Conservation (phyloP, 2,888 invertebrate species). For the Cephus sareptanus region DNA sequence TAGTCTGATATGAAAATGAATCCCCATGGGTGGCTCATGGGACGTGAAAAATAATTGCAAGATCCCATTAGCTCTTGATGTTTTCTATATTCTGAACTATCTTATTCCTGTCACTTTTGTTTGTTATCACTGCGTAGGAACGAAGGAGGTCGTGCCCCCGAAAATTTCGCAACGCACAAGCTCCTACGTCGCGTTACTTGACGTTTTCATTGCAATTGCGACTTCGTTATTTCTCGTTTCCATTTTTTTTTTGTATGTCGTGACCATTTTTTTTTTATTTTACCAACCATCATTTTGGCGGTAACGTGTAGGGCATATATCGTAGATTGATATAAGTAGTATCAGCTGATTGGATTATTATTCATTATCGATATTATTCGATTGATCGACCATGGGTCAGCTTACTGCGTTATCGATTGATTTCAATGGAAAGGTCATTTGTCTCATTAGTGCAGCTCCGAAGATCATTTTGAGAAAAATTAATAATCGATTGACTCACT, state of each 20-base stretch:
- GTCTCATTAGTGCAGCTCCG: background rate
- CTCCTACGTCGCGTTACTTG: conserved; percentile 30
- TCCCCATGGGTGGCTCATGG: background rate
- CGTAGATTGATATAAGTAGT: background rate
- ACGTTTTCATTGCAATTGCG: background rate
- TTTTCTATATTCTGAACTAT: background rate
- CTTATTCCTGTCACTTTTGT: background rate
- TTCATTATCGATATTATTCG: background rate
- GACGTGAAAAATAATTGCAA: background rate
- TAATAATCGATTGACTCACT: background rate
- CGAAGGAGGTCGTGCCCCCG: conserved; percentile 51
- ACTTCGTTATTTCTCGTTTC: background rate
- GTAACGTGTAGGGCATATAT: background rate
- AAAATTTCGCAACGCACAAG: conserved; percentile 52
- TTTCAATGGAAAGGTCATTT: background rate
- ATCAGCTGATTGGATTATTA: background rate
- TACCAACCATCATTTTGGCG: background rate
- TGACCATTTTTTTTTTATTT: no score
- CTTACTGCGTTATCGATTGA: background rate
- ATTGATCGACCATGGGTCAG: background rate
- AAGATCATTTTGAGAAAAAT: background rate
- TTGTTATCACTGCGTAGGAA: conserved; percentile 1
- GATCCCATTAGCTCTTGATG: background rate
- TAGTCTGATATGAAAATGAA: background rate
- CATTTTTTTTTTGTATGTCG: background rate